These are phyloP conservation scores for Nesometra sesokonis DNA, from an alignment of 35 echinoderm and acorn worm species.

Conservation along the genomic window DNA sequence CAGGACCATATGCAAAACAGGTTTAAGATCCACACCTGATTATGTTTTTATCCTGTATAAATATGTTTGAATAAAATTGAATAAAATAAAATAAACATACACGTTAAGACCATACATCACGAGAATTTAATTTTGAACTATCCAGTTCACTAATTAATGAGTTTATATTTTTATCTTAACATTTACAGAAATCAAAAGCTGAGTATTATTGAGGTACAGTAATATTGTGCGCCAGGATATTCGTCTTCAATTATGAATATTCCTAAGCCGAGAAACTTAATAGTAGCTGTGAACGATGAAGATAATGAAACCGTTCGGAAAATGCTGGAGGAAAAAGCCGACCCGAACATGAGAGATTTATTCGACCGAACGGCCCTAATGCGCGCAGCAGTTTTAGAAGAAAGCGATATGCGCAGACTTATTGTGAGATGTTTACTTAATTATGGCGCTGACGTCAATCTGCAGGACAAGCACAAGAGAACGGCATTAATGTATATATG, in stretches of 20 bases:
- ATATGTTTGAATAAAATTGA: no score
- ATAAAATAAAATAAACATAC: no score
- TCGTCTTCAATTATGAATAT: neutral
- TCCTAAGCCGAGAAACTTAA: neutral
- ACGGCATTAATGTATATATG: neutral
- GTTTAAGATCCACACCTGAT: no score
- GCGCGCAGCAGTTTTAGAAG: neutral
- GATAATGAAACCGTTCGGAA: neutral
- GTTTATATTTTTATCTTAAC: no score
- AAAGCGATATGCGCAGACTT: neutral
- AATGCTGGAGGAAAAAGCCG: neutral
- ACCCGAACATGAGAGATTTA: neutral
- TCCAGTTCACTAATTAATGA: no score
- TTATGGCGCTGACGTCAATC: neutral
- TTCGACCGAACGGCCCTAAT: neutral
- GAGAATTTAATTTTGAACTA: no score
- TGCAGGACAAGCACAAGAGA: neutral
- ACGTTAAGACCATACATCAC: no score
- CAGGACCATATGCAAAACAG: no score
- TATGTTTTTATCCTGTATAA: no score
- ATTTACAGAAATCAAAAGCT: no score
- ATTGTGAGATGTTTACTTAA: neutral
- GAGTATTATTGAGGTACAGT: no score
- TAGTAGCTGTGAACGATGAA: neutral
- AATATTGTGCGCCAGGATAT: no score